These are phyloP conservation scores for Oceanites oceanicus DNA, from an alignment of 2,113 vertebrate species.

Conservation along the genomic window DNA sequence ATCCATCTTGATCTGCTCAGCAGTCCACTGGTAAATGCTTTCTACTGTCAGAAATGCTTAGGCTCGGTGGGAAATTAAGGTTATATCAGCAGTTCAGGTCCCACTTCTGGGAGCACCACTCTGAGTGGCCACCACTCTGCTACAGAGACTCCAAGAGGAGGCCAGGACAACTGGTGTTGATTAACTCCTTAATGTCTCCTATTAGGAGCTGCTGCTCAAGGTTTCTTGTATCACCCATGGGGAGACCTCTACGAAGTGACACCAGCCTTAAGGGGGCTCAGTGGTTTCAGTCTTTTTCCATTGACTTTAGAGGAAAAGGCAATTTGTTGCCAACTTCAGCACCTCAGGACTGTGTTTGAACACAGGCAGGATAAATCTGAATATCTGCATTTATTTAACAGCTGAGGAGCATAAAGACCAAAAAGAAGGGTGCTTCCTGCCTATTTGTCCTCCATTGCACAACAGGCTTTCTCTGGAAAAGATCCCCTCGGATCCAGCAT, in stretches of 20 bases:
- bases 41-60: not conserved
- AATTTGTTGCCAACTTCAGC: not conserved
- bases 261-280: not conserved
- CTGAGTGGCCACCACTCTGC: not conserved
- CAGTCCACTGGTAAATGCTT: not conserved
- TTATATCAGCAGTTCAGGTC: not conserved
- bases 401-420: not conserved
- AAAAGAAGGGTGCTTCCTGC: not conserved
- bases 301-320: not conserved
- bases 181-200: not conserved
- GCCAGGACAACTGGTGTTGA: not conserved
- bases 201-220: fast-evolving
- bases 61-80: not conserved
- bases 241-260: not conserved
- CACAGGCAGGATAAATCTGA: not conserved
- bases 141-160: not conserved
- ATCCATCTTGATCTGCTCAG: not conserved
- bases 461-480: not conserved
- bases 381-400: not conserved
- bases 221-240: not conserved
- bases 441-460: not conserved
- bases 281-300: not conserved
- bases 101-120: too few relatives aligned
- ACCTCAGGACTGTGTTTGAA: not conserved
- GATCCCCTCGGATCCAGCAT: not conserved